These are phyloP conservation scores for Drosophila austrosaltans DNA, from an alignment of 2,888 invertebrate species.

Conservation along the genomic window DNA sequence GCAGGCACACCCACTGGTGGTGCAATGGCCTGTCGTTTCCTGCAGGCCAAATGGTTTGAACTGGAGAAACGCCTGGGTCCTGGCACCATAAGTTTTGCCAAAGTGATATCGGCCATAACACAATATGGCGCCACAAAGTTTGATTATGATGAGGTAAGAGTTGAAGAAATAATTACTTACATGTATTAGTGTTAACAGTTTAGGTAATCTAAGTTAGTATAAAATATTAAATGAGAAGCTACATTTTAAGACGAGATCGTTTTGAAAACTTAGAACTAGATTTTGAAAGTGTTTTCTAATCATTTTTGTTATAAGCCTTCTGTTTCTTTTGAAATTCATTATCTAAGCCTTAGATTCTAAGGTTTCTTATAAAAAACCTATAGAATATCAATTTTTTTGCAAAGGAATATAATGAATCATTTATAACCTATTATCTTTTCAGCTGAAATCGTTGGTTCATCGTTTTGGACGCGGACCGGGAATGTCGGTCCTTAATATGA, in stretches of 20 bases:
- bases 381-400: too few species aligned
- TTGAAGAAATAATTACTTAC: background rate
- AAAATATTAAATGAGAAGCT: too few species aligned
- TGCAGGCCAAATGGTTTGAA: conserved; percentile 84
- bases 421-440: conserved; percentile 19
- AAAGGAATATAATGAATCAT: background rate
- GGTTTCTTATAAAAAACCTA: too few species aligned
- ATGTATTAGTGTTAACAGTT: background rate
- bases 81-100: conserved; percentile 83
- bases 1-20: conserved; percentile 84
- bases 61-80: conserved; percentile 82
- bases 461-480: conserved; percentile 84
- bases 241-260: too few species aligned
- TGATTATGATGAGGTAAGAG: conserved; percentile 83
- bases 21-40: conserved; percentile 83
- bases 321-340: too few species aligned
- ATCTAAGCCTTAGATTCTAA: too few species aligned
- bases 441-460: conserved; percentile 83
- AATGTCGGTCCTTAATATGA: conserved; percentile 83
- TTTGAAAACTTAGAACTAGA: too few species aligned
- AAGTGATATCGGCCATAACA: conserved; percentile 84
- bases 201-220: too few species aligned
- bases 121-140: conserved; percentile 84
- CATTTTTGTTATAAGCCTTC: too few species aligned
- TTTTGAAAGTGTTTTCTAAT: too few species aligned